Evolutionary conservation across 2,888 invertebrate species (phyloP).

Genomic region (Entomobrya multifasciata): DNA sequence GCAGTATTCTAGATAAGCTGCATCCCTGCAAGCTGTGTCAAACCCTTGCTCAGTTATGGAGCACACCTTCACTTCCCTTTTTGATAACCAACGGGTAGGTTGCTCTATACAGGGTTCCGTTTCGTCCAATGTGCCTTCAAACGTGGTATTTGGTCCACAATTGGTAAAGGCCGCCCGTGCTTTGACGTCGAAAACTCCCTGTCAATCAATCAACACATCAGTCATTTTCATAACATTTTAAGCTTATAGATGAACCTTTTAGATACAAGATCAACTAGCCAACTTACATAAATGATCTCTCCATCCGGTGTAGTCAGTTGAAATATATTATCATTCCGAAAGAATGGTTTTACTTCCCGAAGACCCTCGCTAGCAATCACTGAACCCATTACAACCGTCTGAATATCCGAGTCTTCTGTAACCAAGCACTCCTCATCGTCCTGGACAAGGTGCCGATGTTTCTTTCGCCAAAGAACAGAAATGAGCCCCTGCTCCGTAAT

Average conservation of each 20-base stretch:
- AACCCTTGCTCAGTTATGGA: background rate
- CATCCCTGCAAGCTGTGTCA: conserved; percentile 19
- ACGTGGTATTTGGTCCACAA: background rate
- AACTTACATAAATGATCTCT: conserved; percentile 75
- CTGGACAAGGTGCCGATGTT: background rate
- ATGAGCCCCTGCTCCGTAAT: conserved; percentile 74
- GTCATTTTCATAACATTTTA: too few species aligned
- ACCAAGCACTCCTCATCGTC: background rate
- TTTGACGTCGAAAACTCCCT: conserved; percentile 51
- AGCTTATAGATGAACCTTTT: too few species aligned
- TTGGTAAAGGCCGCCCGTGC: background rate
- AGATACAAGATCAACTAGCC: too few species aligned
- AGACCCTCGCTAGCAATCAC: conserved; percentile 64
- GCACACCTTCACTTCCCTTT: background rate
- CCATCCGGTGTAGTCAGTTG: conserved; percentile 73
- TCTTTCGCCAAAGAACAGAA: conserved; percentile 68
- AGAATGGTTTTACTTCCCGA: conserved; percentile 71
- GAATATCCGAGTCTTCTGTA: conserved; percentile 2
- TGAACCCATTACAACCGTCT: conserved; percentile 70
- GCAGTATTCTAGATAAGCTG: background rate
- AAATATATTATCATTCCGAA: conserved; percentile 66
- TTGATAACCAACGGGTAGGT: background rate
- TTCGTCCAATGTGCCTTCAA: background rate
- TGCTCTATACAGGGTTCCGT: conserved; percentile 45
- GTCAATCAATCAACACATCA: too few species aligned